A percentile compares a stretch with the other conserved stretches of the same genome.
These are phyloP conservation scores for Cotesia congregata DNA, from an alignment of 2,888 invertebrate genomes.

Conservation along the genomic window DNA sequence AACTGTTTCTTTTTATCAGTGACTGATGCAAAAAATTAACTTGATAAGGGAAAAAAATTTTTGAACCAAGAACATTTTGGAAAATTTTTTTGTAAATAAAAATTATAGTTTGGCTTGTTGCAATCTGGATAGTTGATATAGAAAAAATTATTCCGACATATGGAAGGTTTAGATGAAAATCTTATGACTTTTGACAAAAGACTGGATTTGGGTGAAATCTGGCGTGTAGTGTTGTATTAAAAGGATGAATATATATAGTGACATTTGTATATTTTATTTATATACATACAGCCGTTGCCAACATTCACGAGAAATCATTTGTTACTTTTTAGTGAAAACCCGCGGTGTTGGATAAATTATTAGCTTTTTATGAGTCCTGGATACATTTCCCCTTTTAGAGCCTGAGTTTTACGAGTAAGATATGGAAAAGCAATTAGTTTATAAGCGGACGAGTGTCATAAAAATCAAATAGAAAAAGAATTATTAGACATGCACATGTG, in stretches of 20 bases:
- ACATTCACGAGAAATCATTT: background rate
- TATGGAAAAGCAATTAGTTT: conserved; percentile 19
- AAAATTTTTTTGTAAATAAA: too few relatives aligned
- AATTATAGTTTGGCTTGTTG: too few relatives aligned
- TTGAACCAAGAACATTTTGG: too few relatives aligned
- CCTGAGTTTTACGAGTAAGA: conserved; percentile 8
- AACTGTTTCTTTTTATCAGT: too few relatives aligned
- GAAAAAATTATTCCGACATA: too few relatives aligned
- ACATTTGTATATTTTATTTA: conserved; percentile 17
- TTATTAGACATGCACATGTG: conserved; percentile 38
- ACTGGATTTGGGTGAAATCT: too few relatives aligned
- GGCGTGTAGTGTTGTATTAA: too few relatives aligned
- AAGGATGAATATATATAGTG: conserved; percentile 21
- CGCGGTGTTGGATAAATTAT: background rate
- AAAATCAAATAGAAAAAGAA: conserved; percentile 44
- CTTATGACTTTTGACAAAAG: too few relatives aligned
- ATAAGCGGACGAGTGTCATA: conserved; percentile 39
- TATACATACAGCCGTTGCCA: background rate
- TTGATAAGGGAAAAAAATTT: background rate
- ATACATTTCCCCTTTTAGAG: conserved; percentile 4
- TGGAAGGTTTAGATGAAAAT: too few relatives aligned
- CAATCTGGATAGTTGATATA: too few relatives aligned
- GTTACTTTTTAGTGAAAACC: background rate
- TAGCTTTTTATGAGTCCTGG: background rate
- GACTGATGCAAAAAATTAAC: too few relatives aligned